Percentiles rank a stretch among this genome's conserved stretches.
These are phyloP conservation scores for Intellagama lesueurii DNA, from an alignment of 2,797 vertebrate species.

Conservation along the genomic window DNA sequence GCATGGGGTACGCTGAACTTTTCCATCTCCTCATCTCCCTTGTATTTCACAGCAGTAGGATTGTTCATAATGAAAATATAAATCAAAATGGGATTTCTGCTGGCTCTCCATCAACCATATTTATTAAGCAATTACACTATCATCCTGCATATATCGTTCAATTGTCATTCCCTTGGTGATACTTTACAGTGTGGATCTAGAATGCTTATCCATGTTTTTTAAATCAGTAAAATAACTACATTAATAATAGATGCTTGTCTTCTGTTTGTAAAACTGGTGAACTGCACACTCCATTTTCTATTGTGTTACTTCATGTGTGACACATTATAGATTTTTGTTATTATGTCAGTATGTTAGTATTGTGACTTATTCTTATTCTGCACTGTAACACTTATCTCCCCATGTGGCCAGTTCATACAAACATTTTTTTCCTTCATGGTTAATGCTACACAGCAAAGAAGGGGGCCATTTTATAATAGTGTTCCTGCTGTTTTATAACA, in stretches of 20 bases:
- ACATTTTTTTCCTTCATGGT: not conserved
- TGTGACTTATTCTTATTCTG: not conserved
- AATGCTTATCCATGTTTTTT: not conserved
- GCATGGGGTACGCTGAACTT: not conserved
- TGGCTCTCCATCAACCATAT: not conserved
- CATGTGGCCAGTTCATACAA: not conserved
- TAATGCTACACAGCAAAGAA: not conserved
- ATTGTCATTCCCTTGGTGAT: not conserved
- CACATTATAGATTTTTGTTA: not conserved
- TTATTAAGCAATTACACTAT: not conserved
- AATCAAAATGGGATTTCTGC: not conserved
- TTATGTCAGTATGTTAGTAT: not conserved
- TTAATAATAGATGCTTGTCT: not conserved
- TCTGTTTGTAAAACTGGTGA: not conserved
- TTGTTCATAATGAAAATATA: not conserved
- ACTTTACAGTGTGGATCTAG: not conserved
- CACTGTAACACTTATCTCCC: not conserved
- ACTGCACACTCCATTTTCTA: not conserved
- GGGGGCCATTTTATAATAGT: not conserved
- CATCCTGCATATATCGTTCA: not conserved
- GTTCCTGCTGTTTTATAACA: conserved; percentile 18
- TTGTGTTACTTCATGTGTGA: not conserved
- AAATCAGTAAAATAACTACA: not conserved
- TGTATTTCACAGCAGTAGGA: not conserved
- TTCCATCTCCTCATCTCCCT: not conserved